Percentiles rank a stretch among this genome's conserved stretches.
phyloP scores from a whole-genome alignment of 37 sponge, comb jelly and placozoan species.

The Amphimedon queenslandica region DNA sequence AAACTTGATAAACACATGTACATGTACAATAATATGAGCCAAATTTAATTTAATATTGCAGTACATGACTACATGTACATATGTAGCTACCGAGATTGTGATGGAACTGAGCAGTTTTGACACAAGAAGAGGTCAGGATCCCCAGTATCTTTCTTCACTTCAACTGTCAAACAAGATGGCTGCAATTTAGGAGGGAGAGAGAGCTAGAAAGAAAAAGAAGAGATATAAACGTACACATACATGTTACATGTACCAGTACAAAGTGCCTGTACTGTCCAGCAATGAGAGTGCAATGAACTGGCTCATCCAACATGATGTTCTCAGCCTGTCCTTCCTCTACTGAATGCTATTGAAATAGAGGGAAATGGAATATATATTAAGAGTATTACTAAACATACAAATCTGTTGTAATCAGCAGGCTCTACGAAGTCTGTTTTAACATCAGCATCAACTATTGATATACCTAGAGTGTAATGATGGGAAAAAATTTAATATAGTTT shows the following conservation, averaged over 20 bases:
- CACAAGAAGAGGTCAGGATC: slow-evolving; percentile 66
- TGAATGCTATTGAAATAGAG: slow-evolving; percentile 32
- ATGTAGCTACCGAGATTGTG: slow-evolving; percentile 24
- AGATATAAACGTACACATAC: background rate
- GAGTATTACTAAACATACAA: slow-evolving; percentile 30
- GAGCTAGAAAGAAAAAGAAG: slow-evolving; percentile 32
- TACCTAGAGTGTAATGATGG: no score
- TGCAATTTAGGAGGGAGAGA: slow-evolving; percentile 45
- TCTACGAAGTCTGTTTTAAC: slow-evolving; percentile 61
- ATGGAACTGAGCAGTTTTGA: slow-evolving; percentile 52
- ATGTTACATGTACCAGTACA: slow-evolving; percentile 47
- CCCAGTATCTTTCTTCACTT: slow-evolving; percentile 24
- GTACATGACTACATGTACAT: no score
- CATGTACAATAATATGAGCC: background rate
- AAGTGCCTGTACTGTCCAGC: slow-evolving; percentile 56
- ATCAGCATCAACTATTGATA: slow-evolving; percentile 69
- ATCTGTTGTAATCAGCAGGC: slow-evolving; percentile 62
- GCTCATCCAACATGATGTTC: slow-evolving; percentile 37
- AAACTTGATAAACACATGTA: background rate
- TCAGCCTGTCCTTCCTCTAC: slow-evolving; percentile 65
- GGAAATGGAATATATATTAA: background rate
- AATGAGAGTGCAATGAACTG: slow-evolving; percentile 21
- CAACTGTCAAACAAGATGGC: slow-evolving; percentile 29
- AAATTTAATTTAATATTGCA: no score
- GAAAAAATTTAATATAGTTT: background rate